Percentiles rank a stretch among this genome's conserved stretches.
These are phyloP conservation scores for Neria commutata DNA, from an alignment of 2,888 invertebrate species.

Conservation along the genomic window DNA sequence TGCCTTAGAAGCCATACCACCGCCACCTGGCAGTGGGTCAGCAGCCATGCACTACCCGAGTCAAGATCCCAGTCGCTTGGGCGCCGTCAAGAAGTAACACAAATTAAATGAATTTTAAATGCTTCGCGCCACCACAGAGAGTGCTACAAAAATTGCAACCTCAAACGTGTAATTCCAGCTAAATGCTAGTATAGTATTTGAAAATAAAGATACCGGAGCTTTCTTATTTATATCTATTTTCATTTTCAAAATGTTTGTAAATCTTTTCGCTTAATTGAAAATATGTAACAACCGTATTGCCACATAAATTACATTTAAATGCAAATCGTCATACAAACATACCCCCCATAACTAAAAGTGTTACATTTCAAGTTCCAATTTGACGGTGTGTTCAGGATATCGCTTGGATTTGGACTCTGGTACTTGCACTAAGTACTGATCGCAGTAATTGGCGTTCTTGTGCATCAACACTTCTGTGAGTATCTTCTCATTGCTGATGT, in stretches of 20 bases:
- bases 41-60: constrained; percentile 88
- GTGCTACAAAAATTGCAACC: too few species aligned
- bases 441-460: constrained; percentile 49
- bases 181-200: too few species aligned
- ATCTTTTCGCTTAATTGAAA: too few species aligned
- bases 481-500: constrained; percentile 41
- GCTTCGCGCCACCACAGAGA: too few species aligned
- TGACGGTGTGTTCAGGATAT: constrained; percentile 49
- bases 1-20: constrained; percentile 51
- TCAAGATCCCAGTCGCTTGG: constrained; percentile 93
- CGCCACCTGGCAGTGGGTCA: constrained; percentile 64
- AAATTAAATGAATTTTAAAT: not conserved
- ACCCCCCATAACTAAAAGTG: not conserved
- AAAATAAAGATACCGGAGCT: too few species aligned
- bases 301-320: too few species aligned
- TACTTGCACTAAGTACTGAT: constrained; percentile 57
- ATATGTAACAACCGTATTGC: too few species aligned
- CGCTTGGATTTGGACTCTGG: constrained; percentile 49
- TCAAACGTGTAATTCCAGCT: too few species aligned
- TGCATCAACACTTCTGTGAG: constrained; percentile 49
- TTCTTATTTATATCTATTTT: too few species aligned
- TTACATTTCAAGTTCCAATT: constrained; percentile 40
- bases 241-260: too few species aligned
- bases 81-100: constrained; percentile 65
- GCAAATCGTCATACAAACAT: too few species aligned